Evolutionary conservation across 2,888 invertebrate genomes (phyloP), one percentile per base, ranked within the genome.

Genomic region (Linyphia triangularis): DNA sequence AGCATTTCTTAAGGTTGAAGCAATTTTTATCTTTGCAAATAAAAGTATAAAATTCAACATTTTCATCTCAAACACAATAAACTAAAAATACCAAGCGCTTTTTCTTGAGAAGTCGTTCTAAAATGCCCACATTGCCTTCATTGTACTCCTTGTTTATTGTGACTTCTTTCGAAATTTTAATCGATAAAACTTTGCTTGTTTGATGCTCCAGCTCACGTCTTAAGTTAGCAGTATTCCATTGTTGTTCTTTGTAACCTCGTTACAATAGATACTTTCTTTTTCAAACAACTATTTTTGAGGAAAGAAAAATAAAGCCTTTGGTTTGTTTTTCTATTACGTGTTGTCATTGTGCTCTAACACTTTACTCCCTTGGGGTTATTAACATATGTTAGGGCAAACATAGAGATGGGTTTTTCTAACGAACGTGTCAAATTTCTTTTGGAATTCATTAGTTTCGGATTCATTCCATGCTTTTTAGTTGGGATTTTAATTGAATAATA

Each of bases 211-310:
- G 26, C 63, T 81, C 81, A 86, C 86, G 86, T 78, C 61, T 77
- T 61, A 40, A 30, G 59, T 61, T 67, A 33, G 57, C 59, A 57
- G 73, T 73, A 51, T 73, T 51, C 63, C 65, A 65, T 75, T 75
- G 81, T 69, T 81, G 67, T 86, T 81, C 40, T 61, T 43, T 30
- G 57, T 65, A 86, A 86, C 70, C 79, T 86, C 57, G 86, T 86
- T 86, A 86, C 72, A 61, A 63, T 78, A 37, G 70, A 67, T 73
- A 65, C 67, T 59, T 86, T 75, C 67, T 69, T 69, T 51, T 67
- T 73, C 65, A 72, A 79, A 73, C 63, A 40, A 30, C 30, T 30
- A 73, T 79, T 86, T 86, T 85, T 26, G n/a, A 77, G 57, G 22
- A 73, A 73, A 69, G 26, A 57, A 59, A 51, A 81, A 81, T 13